Evolutionary conservation across 2,888 invertebrate genomes (phyloP), one percentile per base, ranked within the genome.

Genomic region (Athalia rosae): DNA sequence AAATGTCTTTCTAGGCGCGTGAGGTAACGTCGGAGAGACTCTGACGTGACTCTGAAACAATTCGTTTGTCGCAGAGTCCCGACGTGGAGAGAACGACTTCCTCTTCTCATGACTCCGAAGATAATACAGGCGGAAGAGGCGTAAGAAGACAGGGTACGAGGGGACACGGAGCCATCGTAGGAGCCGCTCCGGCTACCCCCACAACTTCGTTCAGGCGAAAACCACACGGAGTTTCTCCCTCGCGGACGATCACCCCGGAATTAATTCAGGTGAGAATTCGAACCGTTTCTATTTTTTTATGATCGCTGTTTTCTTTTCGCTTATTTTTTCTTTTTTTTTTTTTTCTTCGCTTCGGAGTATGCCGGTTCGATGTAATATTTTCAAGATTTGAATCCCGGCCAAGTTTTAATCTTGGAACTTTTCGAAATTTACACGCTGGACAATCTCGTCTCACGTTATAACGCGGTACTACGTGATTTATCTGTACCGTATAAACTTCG

Each of bases 191-290:
- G 61, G 79, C 78, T 67, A 69, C 81, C 71, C 80, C 82, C 66
- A 78, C 82, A 63, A 78, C 83, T 66, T 84, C 84, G 50, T 79
- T 83, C 76, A 82, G 80, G 4, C 84, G 80, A 66, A 84, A 82
- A 76, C 83, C 88, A 53, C 82, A 85, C 47, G 83, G 85, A 58
- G 85, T 87, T 74, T 85, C 84, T 45, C 85, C 86, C n/a, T 84
- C 88, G 45, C 80, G 87, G 45, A 86, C 90, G 77, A 89, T 89
- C 73, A 88, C 89, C 78, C 90, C 91, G 81, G 91, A 91, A 84
- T 85, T 90, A 69, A 90, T 90, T 83, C 91, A 91, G 90, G 90
- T 90, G 81, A 79, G 85, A 53, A 9, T 4, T 6, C 0, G 9
- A 53, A 6, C 53, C n/a, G 9, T 1, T 11, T 43, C 13, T 3